Conservation (phyloP, 2,888 invertebrate species). For the Drosophila mettleri region DNA sequence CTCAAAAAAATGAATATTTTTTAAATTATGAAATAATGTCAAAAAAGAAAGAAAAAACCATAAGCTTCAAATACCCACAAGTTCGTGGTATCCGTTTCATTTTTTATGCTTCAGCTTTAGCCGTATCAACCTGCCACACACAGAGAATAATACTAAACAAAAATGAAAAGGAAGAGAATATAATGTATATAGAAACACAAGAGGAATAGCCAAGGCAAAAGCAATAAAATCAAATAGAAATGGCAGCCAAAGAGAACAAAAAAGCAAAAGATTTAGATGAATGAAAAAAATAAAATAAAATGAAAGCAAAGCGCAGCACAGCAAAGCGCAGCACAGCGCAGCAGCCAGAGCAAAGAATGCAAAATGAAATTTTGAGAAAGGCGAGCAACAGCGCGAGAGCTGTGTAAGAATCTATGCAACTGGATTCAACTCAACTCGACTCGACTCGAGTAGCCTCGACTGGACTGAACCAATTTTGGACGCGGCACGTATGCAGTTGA, state of each 20-base stretch:
- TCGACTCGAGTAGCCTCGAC: background rate
- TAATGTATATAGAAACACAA: slow-evolving; percentile 27
- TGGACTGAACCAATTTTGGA: slow-evolving; percentile 11
- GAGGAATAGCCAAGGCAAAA: slow-evolving; percentile 29
- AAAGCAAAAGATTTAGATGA: slow-evolving; percentile 5
- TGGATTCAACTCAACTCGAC: background rate
- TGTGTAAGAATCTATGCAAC: slow-evolving; percentile 1
- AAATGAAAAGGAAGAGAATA: slow-evolving; percentile 51
- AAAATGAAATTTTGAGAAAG: slow-evolving; percentile 59
- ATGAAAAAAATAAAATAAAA: slow-evolving; percentile 22
- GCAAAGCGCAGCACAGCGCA: slow-evolving; percentile 16
- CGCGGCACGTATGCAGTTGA: slow-evolving; percentile 40
- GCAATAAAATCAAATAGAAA: slow-evolving; percentile 69
- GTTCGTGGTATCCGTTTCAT: background rate
- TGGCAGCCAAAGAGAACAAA: slow-evolving; percentile 10
- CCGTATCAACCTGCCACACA: slow-evolving; percentile 3
- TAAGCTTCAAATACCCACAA: background rate
- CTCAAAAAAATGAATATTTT: background rate
- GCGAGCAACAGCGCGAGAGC: slow-evolving; percentile 2
- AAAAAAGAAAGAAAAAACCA: background rate
- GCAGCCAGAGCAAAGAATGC: slow-evolving; percentile 56
- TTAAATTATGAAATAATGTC: background rate
- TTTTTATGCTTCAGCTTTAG: slow-evolving; percentile 14
- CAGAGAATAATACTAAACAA: slow-evolving; percentile 21
- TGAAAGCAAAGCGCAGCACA: slow-evolving; percentile 20